Conservation (phyloP, 2,113 vertebrate species). For the Microcebus griseorufus region DNA sequence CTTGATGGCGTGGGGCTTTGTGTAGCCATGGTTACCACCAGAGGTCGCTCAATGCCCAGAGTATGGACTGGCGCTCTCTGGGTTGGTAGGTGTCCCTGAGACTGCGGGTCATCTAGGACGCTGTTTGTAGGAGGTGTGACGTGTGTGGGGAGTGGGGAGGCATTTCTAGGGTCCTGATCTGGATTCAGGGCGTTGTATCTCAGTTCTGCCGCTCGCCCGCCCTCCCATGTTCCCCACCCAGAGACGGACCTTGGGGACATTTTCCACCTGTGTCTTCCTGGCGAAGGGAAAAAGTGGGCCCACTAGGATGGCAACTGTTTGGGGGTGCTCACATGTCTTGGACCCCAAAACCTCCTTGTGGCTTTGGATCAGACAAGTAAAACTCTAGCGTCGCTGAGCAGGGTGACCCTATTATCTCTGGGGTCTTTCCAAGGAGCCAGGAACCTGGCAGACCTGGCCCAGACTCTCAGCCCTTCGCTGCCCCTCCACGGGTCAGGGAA, state of each 20-base stretch:
- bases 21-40: neutral
- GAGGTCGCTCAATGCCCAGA: slow-evolving; percentile 39
- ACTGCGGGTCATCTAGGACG: neutral
- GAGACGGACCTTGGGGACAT: neutral
- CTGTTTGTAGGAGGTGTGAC: neutral
- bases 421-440: neutral
- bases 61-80: neutral
- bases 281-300: neutral
- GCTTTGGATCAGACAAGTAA: neutral
- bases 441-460: neutral
- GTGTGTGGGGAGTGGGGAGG: neutral
- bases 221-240: neutral
- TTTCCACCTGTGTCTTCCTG: neutral
- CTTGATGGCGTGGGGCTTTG: neutral
- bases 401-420: neutral
- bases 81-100: neutral
- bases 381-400: neutral
- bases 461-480: neutral
- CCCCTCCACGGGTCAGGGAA: neutral
- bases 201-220: neutral
- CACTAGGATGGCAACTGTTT: neutral
- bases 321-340: neutral
- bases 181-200: neutral
- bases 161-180: neutral
- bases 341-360: neutral